phyloP scores from a whole-genome alignment of 2,888 invertebrate species.

The Fissipunctia ypsillon region DNA sequence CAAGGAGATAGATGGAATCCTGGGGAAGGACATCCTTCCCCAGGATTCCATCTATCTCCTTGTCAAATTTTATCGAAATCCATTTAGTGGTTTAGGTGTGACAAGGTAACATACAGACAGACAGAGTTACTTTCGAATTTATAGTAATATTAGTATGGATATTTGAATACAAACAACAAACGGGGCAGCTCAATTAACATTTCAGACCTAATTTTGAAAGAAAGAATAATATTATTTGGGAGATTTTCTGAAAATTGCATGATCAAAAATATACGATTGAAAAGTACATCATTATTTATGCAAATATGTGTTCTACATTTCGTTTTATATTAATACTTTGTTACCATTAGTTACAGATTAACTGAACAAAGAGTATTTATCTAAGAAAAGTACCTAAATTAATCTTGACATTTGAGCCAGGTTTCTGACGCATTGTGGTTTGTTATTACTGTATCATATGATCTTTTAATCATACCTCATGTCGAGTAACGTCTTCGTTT shows the following conservation, averaged over 20 bases:
- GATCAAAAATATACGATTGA: not conserved
- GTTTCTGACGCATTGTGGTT: not conserved
- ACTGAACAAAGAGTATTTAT: not conserved
- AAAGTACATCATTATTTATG: not conserved
- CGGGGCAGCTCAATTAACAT: not conserved
- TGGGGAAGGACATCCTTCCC: too few species aligned
- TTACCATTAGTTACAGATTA: not conserved
- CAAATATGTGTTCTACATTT: not conserved
- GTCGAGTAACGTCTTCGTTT: not conserved
- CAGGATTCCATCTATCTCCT: too few species aligned
- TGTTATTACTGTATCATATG: not conserved
- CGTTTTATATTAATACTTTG: not conserved
- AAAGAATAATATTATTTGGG: too few species aligned
- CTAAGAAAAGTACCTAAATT: not conserved
- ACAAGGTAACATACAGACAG: too few species aligned
- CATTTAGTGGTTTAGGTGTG: too few species aligned
- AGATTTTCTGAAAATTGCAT: not conserved
- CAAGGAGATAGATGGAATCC: too few species aligned
- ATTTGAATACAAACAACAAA: too few species aligned
- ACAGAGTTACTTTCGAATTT: too few species aligned
- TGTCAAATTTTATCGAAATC: too few species aligned
- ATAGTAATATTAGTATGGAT: too few species aligned
- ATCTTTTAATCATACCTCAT: constrained; percentile 6
- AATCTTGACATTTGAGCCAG: not conserved
- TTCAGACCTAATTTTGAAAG: too few species aligned